Evolutionary conservation across 2,797 vertebrate species (phyloP).

Genomic region (Sebastes iracundus): DNA sequence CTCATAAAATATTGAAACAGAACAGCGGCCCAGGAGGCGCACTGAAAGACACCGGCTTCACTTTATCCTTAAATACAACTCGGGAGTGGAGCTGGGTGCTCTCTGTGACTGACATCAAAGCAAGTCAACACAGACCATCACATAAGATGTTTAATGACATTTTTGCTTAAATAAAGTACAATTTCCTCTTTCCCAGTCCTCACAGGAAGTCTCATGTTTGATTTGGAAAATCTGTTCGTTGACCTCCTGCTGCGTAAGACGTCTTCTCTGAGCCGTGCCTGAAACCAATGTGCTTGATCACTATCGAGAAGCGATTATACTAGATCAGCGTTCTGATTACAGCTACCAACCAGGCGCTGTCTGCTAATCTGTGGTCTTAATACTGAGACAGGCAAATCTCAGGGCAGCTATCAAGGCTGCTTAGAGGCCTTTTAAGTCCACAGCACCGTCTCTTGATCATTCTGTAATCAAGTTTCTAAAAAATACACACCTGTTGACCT

Average conservation of each 20-base stretch:
- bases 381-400: conserved; percentile 57
- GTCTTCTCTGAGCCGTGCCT: conserved; percentile 38
- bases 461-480: not conserved
- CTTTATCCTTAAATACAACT: conserved; percentile 33
- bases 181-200: not conserved
- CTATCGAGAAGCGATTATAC: conserved; percentile 66
- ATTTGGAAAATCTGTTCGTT: conserved; percentile 30
- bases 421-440: conserved; percentile 14
- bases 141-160: conserved; percentile 1
- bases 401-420: conserved; percentile 47
- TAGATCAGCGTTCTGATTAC: conserved; percentile 73
- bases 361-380: conserved; percentile 70
- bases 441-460: not conserved
- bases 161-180: not conserved
- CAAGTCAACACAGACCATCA: conserved; percentile 1
- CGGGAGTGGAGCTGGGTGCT: not conserved
- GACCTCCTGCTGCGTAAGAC: conserved; percentile 52
- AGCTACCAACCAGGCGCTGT: conserved; percentile 37
- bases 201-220: conserved; percentile 1
- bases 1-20: conserved; percentile 74
- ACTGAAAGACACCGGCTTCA: conserved; percentile 24
- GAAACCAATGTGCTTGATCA: conserved; percentile 52
- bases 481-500: conserved; percentile 3
- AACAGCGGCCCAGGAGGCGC: conserved; percentile 26
- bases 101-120: conserved; percentile 45